A percentile compares a stretch with the other conserved stretches of the same genome.
Conservation (phyloP, 1,140 invertebrate genomes). For the Brachionus plicatilis region DNA sequence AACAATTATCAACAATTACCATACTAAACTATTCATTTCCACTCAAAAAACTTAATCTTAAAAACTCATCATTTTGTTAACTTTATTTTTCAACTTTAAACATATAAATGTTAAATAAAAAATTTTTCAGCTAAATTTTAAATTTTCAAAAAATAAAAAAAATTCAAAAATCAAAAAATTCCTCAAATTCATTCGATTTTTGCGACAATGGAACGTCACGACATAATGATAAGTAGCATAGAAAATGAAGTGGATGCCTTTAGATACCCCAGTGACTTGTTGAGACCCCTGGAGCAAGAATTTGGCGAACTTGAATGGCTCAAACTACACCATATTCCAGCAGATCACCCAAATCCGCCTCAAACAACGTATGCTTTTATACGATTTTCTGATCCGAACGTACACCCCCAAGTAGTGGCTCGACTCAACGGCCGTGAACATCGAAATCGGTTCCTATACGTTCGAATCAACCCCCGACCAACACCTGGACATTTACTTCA, state of each 20-base stretch:
- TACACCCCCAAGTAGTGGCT: not conserved
- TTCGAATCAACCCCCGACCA: not conserved
- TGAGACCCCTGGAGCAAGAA: not conserved
- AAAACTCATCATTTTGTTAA: not conserved
- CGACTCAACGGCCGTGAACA: not conserved
- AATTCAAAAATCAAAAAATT: not conserved
- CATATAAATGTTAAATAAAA: not conserved
- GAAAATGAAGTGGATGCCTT: not conserved
- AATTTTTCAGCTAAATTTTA: not conserved
- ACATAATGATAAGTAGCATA: not conserved
- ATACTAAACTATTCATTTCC: not conserved
- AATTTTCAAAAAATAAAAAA: not conserved
- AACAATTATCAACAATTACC: not conserved
- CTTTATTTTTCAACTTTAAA: not conserved
- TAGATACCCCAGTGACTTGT: not conserved
- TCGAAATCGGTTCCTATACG: not conserved
- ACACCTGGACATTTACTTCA: not conserved
- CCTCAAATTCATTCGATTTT: too few species aligned
- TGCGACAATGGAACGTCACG: too few species aligned
- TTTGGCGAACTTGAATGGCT: not conserved
- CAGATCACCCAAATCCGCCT: not conserved
- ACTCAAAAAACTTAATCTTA: not conserved
- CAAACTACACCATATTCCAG: not conserved
- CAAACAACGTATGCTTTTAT: not conserved
- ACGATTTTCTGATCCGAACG: not conserved